Percentiles rank a stretch among this genome's conserved stretches.
Conservation (phyloP, 1,140 invertebrate species). For the Bombus breviceps region DNA sequence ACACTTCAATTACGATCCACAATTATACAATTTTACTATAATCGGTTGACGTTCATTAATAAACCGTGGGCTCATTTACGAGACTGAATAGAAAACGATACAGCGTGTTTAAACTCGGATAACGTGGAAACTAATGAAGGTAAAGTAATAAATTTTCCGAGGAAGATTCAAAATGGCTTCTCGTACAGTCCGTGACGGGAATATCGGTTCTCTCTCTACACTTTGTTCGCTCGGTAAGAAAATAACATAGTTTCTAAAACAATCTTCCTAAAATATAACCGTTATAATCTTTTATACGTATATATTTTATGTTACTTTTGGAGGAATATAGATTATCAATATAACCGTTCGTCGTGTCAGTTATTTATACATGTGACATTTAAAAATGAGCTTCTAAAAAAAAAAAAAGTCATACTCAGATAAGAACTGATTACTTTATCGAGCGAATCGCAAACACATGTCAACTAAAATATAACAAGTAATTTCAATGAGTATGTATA, state of each 20-base stretch:
- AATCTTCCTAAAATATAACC: too few relatives aligned
- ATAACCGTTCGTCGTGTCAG: neutral
- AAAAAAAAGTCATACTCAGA: neutral
- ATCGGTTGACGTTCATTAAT: constrained; percentile 24
- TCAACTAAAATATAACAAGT: neutral
- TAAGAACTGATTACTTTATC: constrained; percentile 25
- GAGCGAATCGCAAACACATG: neutral
- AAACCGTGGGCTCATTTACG: constrained; percentile 40
- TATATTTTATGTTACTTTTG: neutral
- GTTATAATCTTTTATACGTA: neutral
- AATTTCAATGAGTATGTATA: neutral
- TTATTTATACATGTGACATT: constrained; percentile 30
- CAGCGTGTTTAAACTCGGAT: constrained; percentile 26
- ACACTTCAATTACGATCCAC: neutral
- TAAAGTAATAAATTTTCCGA: constrained; percentile 30
- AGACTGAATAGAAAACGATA: constrained; percentile 38
- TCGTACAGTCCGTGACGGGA: neutral
- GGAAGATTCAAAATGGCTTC: constrained; percentile 8
- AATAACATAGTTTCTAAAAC: neutral
- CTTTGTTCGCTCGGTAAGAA: neutral
- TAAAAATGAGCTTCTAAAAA: neutral
- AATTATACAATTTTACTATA: constrained; percentile 6
- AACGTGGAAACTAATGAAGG: constrained; percentile 24
- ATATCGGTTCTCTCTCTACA: neutral
- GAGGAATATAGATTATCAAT: neutral